Evolutionary conservation across 2,888 invertebrate species (phyloP), one percentile per base, ranked within the genome.

Genomic region (Dorcus parallelipipedus): DNA sequence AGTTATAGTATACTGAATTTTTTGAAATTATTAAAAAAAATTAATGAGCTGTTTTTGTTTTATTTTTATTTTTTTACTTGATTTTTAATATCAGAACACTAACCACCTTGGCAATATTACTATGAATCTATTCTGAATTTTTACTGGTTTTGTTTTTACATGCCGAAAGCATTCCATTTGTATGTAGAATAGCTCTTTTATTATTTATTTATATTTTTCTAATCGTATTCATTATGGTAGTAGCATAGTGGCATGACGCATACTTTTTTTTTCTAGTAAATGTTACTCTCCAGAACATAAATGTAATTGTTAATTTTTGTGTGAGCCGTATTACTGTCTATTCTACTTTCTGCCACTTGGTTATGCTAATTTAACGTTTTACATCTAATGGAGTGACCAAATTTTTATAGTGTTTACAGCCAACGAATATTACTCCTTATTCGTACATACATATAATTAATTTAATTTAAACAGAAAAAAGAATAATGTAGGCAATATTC

Each of bases 21-120:
- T 58, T 54, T 58, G 38, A 49, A 33, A 33, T 33, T 42, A 54
- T 49, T 58, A 58, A 54, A 59, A 55, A 55, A 59, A 60, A 60
- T 60, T 60, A 60, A 60, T 54, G 23, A 60, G 60, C 60, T 60
- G 54, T 60, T 60, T 53, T 57, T 56, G 43, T 53, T 53, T 59
- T 59, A 49, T 33, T 54, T 26, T 39, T 14, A 14, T 14, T 49
- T 52, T 52, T 53, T 52, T 55, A 48, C 50, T 17, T 56, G n/a
- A 26, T 59, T 45, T 42, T 56, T 56, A 53, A 53, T 49, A 52
- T 56, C 48, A 57, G 43, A 55, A 61, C 54, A 61, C 61, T 61
- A 61, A 61, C 61, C 61, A 61, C 61, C 61, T 61, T 61, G 58
- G 55, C 58, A 60, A 60, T 54, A 58, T 60, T 61, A 58, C 52